Conservation (phyloP, 2,888 invertebrate species). For the Lasioglossum vierecki region DNA sequence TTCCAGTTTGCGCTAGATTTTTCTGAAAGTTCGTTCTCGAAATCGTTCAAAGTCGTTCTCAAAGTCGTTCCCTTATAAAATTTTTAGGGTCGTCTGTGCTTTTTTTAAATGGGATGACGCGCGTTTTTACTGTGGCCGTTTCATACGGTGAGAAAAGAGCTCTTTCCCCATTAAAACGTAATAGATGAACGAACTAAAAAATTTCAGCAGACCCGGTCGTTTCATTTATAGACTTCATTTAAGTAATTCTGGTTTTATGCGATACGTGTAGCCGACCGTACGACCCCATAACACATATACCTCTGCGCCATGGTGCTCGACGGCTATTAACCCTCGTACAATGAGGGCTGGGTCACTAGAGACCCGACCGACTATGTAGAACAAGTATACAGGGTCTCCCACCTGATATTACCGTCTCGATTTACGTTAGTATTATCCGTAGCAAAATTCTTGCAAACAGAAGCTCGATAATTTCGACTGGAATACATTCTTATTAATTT, state of each 20-base stretch:
- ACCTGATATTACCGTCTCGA: not conserved
- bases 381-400: not conserved
- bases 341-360: not conserved
- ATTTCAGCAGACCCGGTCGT: not conserved
- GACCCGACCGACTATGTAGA: not conserved
- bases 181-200: not conserved
- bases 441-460: not conserved
- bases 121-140: not conserved
- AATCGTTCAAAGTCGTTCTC: no score
- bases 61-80: not conserved
- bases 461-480: not conserved
- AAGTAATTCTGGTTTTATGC: not conserved
- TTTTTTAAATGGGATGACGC: not conserved
- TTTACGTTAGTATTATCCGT: not conserved
- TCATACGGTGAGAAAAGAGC: not conserved
- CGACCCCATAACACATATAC: not conserved
- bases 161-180: not conserved
- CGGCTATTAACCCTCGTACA: not conserved
- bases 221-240: not conserved
- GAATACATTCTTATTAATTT: not conserved
- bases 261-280: not conserved
- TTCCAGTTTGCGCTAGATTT: not conserved
- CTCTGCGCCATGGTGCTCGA: not conserved
- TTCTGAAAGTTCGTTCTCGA: no score
- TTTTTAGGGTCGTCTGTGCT: not conserved